Evolutionary conservation across 2,888 invertebrate species (phyloP), one percentile per base, ranked within the genome.

Genomic region (Drosophila atroscutellata): DNA sequence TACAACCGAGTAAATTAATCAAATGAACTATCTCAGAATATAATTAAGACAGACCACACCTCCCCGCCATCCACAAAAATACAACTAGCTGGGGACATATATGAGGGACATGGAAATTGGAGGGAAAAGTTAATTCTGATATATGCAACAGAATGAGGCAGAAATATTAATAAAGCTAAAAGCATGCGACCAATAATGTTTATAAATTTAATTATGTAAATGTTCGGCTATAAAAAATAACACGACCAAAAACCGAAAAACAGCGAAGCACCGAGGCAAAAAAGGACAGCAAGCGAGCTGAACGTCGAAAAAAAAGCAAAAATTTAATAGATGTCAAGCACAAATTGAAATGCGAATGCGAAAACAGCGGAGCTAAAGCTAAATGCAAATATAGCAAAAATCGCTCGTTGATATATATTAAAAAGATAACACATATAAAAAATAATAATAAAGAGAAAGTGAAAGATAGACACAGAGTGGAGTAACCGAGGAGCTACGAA

Each of bases 161-260:
- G 65, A 58, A 58, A 75, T 90, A 83, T 85, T 85, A 85, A 85
- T 85, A 85, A 90, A 78, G 87, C 84, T 85, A 85, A 85, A 85
- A 85, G 85, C 85, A 86, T 86, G 87, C 75, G 66, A 77, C 75
- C 84, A 85, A 85, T 85, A 89, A 89, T 86, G 78, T 86, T 86
- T 85, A 90, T 86, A 85, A 90, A 85, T 85, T 86, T 85, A 85
- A 90, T 85, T 85, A 85, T 90, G 85, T 89, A 85, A 85, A 85
- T 85, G 85, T 69, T 83, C 39, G 83, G 74, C 63, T 49, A 74
- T 86, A 80, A 83, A 88, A 88, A 80, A 55, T 37, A 49, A 37
- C 45, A 50, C 42, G 52, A 60, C 30, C 34, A 50, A 57, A 56
- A 67, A 39, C 26, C n/a, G 13, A 26, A n/a, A 11, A 26, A 2